Evolutionary conservation across 92 coral and sea anemone genomes (phyloP).

Genomic region (Isaurus tuberculatus): DNA sequence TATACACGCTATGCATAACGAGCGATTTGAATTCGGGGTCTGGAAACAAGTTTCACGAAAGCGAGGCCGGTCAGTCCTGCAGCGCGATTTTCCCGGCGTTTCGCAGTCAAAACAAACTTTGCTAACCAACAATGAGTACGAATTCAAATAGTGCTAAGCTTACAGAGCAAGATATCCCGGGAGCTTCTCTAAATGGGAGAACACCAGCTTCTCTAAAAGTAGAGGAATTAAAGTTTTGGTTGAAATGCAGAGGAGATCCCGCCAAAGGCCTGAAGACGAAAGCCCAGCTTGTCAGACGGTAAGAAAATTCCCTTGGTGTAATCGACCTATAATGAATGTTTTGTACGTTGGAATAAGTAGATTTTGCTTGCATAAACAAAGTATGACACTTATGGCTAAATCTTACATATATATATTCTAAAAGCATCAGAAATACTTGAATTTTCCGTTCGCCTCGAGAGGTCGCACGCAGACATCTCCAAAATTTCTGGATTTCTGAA

Average conservation of each 20-base stretch:
- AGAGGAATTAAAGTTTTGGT: conserved; percentile 7
- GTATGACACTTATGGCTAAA: conserved; percentile 6
- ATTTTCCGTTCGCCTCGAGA: background rate
- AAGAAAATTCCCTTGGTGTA: background rate
- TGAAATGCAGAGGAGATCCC: conserved; percentile 28
- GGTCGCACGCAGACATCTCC: conserved; percentile 15
- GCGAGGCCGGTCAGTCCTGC: conserved; percentile 10
- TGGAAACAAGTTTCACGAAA: too few species aligned
- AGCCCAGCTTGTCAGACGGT: conserved; percentile 25
- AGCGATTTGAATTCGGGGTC: too few species aligned
- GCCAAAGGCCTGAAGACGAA: conserved; percentile 30
- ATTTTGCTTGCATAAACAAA: background rate
- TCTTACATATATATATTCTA: conserved; percentile 9
- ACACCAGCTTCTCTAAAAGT: conserved; percentile 22
- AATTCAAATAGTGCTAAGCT: conserved; percentile 3
- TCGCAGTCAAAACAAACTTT: conserved; percentile 24
- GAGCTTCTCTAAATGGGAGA: conserved; percentile 20
- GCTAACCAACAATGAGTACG: conserved; percentile 16
- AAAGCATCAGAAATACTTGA: conserved; percentile 9
- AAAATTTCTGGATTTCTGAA: conserved; percentile 10
- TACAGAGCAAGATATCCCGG: conserved; percentile 26
- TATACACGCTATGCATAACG: too few species aligned
- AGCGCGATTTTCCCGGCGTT: conserved; percentile 20
- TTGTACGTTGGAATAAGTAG: conserved; percentile 11
- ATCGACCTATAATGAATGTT: conserved; percentile 8